These are phyloP conservation scores for Neodiprion virginianus DNA, from an alignment of 1,140 invertebrate species.

Conservation along the genomic window DNA sequence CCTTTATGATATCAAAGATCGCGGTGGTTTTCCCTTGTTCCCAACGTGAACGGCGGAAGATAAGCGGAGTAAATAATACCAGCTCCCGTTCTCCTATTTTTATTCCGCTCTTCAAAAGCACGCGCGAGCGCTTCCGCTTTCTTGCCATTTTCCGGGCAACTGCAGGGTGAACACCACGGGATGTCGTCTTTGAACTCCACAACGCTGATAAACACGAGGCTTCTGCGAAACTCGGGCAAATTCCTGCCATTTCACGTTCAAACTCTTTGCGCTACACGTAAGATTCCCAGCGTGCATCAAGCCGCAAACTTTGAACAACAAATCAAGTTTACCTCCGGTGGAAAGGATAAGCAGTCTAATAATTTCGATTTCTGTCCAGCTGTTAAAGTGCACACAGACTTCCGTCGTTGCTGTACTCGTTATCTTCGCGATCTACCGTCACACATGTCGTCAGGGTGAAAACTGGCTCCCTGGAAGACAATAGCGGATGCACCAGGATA, in stretches of 20 bases:
- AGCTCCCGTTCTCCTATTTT: background rate
- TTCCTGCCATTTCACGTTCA: background rate
- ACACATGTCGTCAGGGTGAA: background rate
- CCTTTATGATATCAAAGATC: background rate
- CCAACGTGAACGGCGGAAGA: background rate
- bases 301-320: background rate
- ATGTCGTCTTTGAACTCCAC: background rate
- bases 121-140: background rate
- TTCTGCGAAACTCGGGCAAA: background rate
- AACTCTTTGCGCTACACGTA: no score
- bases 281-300: no score
- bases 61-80: background rate
- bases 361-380: background rate
- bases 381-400: background rate
- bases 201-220: background rate
- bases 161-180: background rate
- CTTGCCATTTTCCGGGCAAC: background rate
- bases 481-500: slow-evolving; percentile 4
- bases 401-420: background rate
- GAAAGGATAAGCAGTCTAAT: background rate
- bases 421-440: background rate
- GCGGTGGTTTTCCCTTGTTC: background rate
- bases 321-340: background rate
- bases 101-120: background rate
- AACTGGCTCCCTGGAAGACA: background rate